Evolutionary conservation across 1,140 invertebrate genomes (phyloP).

Genomic region (Venturia canescens): DNA sequence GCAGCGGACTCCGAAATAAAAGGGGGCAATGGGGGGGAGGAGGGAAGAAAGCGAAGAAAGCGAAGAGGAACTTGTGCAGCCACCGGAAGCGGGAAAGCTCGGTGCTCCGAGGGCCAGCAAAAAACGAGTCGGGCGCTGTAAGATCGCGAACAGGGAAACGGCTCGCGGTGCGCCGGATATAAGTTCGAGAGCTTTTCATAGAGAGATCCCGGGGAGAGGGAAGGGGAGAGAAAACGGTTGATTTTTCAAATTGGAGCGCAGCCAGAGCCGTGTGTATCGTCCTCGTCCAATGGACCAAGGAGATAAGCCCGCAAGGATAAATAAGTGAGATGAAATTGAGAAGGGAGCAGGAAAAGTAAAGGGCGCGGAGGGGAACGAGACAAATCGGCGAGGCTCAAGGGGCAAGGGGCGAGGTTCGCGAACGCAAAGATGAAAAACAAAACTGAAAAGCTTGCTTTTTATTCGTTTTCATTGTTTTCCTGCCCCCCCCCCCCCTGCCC

Average conservation of each 20-base stretch:
- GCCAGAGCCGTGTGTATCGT: conserved; percentile 53
- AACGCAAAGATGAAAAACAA: conserved; percentile 29
- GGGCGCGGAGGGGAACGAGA: conserved; percentile 13
- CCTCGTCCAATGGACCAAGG: conserved; percentile 33
- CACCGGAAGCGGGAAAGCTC: conserved; percentile 24
- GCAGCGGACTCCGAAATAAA: not conserved
- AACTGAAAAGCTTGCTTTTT: conserved; percentile 41
- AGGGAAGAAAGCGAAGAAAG: not conserved
- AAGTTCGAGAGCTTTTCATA: not conserved
- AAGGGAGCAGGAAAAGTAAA: conserved; percentile 26
- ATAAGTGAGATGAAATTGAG: conserved; percentile 46
- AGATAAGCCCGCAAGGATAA: conserved; percentile 35
- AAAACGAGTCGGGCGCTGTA: not conserved
- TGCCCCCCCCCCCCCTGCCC: too few species aligned
- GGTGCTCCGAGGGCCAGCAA: not conserved
- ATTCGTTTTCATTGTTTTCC: conserved; percentile 36
- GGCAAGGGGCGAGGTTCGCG: not conserved
- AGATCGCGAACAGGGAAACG: conserved; percentile 15
- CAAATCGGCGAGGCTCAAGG: conserved; percentile 1
- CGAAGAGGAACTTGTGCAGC: not conserved
- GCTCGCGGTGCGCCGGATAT: not conserved
- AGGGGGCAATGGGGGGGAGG: not conserved
- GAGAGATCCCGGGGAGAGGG: conserved; percentile 40
- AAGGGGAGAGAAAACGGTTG: conserved; percentile 42
- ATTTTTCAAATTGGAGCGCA: conserved; percentile 51